phyloP scores from a whole-genome alignment of 2,113 vertebrate species.

The Atherinomorus stipes region DNA sequence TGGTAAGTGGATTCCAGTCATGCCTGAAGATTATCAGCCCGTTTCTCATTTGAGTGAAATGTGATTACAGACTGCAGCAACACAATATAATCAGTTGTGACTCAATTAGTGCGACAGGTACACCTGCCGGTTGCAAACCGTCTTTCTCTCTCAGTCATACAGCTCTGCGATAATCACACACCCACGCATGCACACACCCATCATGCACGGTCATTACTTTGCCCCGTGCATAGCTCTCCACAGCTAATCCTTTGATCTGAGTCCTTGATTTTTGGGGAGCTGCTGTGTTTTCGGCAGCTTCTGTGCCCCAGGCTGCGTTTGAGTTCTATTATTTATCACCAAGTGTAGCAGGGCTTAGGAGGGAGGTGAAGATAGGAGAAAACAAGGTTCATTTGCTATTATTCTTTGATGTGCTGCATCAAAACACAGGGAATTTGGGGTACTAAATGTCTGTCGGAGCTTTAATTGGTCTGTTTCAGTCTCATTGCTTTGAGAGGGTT shows the following conservation, averaged over 20 bases:
- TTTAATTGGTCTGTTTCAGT: constrained; percentile 29
- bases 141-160: neutral
- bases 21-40: constrained; percentile 8
- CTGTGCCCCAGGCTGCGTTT: constrained; percentile 39
- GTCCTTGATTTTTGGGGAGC: constrained; percentile 47
- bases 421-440: neutral
- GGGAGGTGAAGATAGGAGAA: constrained; percentile 20
- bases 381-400: constrained; percentile 36
- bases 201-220: constrained; percentile 38
- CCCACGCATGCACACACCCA: constrained; percentile 12
- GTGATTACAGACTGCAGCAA: constrained; percentile 14
- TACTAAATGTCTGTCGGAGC: neutral
- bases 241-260: constrained; percentile 68
- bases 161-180: constrained; percentile 29
- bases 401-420: constrained; percentile 37
- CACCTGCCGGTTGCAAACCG: neutral
- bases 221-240: constrained; percentile 40
- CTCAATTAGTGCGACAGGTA: constrained; percentile 25
- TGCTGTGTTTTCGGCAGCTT: constrained; percentile 24
- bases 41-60: constrained; percentile 30
- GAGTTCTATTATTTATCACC: constrained; percentile 70
- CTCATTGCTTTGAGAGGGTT: neutral
- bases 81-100: constrained; percentile 13
- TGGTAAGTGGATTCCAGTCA: neutral
- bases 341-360: constrained; percentile 27